Base-by-base conservation (phyloP, 2,797 vertebrate genomes). In the Picus viridis region DNA sequence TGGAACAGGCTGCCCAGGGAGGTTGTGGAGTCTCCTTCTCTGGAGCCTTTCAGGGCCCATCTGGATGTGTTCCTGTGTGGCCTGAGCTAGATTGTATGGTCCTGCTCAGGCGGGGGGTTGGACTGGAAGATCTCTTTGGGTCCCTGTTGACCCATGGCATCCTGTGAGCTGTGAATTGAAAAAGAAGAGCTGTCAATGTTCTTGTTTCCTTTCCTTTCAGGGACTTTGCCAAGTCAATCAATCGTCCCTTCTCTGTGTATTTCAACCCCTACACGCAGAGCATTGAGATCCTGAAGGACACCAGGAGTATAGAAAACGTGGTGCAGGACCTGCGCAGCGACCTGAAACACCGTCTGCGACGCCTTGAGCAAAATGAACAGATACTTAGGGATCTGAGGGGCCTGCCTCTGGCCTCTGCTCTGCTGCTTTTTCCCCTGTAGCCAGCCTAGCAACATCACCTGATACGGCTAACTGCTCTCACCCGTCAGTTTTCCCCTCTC, bases 261-360 rank as follows among this genome's bases (percentile, higher is more conserved):
- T 99, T 99, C 97, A 99, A 99, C 96, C 99, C 99, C 13, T 99
- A 99, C 92, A 99, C 99, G 0, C 99, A 99, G 97, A 99, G 99
- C 92, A 94, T 99, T 67, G 98, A 99, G 97, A 98, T 99, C 92
- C 98, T 99, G 75, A 99, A 99, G 96, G 99, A 99, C 96, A 99
- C 99, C 43, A 98, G 98, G 90, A 98, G 98, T 95, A 98, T 99
- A 83, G 99, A 99, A 96, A 98, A 98, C 5, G 99, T 99, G 90
- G 99, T 99, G 43, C 99, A 99, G 93, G 99, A 99, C 91, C 98
- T 99, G 39, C 98, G 99, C 93, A 98, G 98, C 0, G 99, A 99
- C 97, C 97, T 99, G 83, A 99, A 98, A n/a, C 96, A 99, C 98
- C 1, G 98, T 99, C 92, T 99, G 99, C 39, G 99, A 99, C 80